Percentiles rank a stretch among this genome's conserved stretches.
Evolutionary conservation across 1,140 invertebrate species (phyloP).

Genomic region (Aphelinus certus): DNA sequence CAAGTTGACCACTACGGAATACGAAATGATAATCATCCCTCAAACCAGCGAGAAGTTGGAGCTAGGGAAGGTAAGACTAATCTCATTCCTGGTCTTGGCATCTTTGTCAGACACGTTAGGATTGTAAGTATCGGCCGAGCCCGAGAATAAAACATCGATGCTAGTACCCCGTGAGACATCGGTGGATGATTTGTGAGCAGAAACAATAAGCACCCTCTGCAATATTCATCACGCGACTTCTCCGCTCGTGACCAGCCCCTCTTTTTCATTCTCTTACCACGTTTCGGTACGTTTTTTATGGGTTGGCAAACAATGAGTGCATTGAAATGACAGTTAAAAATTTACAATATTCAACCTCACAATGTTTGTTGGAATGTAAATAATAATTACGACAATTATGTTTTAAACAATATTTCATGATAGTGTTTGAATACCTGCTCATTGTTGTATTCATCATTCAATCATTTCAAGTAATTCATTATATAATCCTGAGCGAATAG

Average conservation of each 20-base stretch:
- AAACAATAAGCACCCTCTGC: slow-evolving; percentile 64
- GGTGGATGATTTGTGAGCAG: slow-evolving; percentile 64
- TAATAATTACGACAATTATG: too few species aligned
- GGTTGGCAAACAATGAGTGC: too few species aligned
- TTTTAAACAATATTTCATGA: too few species aligned
- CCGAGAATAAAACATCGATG: slow-evolving; percentile 61
- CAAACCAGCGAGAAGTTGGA: slow-evolving; percentile 6
- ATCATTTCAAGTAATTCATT: too few species aligned
- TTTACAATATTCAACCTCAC: too few species aligned
- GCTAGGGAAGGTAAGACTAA: slow-evolving; percentile 34
- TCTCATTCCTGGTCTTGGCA: slow-evolving; percentile 17
- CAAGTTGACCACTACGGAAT: slow-evolving; percentile 31
- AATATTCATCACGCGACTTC: slow-evolving; percentile 62
- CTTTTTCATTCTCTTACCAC: slow-evolving; percentile 41
- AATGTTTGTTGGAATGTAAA: too few species aligned
- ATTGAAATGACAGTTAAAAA: too few species aligned
- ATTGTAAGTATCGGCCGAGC: slow-evolving; percentile 45
- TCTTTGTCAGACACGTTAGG: slow-evolving; percentile 21
- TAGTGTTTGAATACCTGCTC: too few species aligned
- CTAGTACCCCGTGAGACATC: slow-evolving; percentile 59
- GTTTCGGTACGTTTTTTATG: slow-evolving; percentile 7
- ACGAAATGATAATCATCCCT: slow-evolving; percentile 34
- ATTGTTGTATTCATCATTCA: too few species aligned
- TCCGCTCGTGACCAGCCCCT: slow-evolving; percentile 38
- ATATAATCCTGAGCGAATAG: too few species aligned